A percentile compares a stretch with the other conserved stretches of the same genome.
Evolutionary conservation across 2,888 invertebrate species (phyloP).

Genomic region (Microctonus hyperodae): DNA sequence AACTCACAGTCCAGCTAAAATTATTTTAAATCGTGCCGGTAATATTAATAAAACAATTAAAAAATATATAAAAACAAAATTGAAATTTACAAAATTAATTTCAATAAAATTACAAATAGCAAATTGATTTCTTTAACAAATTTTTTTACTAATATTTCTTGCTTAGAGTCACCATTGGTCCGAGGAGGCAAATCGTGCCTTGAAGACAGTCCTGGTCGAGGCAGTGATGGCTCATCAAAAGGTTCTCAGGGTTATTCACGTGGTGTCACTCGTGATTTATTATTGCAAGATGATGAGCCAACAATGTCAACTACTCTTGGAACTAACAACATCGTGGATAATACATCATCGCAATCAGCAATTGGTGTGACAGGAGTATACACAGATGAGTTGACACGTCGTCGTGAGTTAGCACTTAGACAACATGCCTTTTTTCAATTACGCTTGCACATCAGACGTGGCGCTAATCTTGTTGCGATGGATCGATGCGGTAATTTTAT

Average conservation of each 20-base stretch:
- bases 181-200: conserved; percentile 58
- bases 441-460: conserved; percentile 86
- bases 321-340: background rate
- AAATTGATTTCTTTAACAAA: too few relatives aligned
- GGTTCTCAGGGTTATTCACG: conserved; percentile 59
- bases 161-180: conserved; percentile 65
- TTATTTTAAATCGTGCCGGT: conserved; percentile 70
- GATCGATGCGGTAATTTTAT: conserved; percentile 87
- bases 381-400: conserved; percentile 74
- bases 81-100: background rate
- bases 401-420: conserved; percentile 77
- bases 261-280: conserved; percentile 36
- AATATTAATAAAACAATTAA: conserved; percentile 30
- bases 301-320: background rate
- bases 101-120: background rate
- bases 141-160: too few relatives aligned
- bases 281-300: conserved; percentile 36
- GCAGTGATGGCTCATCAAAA: conserved; percentile 59
- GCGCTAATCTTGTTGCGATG: conserved; percentile 89
- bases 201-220: conserved; percentile 56
- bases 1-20: conserved; percentile 79
- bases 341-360: background rate
- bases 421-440: conserved; percentile 93
- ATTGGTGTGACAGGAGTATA: conserved; percentile 28
- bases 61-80: background rate